Percentiles rank a stretch among this genome's conserved stretches.
These are phyloP conservation scores for Micronisus gabar DNA, from an alignment of 2,113 vertebrate genomes.

Conservation along the genomic window DNA sequence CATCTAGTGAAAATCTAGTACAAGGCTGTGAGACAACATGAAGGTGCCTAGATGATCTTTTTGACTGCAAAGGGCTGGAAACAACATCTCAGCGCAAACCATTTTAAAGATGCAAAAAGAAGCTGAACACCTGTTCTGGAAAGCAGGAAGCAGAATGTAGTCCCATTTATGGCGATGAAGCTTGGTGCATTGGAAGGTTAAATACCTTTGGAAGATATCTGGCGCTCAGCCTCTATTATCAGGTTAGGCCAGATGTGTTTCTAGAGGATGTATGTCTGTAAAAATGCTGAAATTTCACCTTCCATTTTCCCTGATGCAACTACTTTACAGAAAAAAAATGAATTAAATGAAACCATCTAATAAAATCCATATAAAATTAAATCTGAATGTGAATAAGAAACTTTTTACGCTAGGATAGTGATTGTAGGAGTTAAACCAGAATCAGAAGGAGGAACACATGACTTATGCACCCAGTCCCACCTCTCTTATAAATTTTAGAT, in stretches of 20 bases:
- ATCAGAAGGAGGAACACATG: not conserved
- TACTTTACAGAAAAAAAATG: not conserved
- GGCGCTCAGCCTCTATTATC: not conserved
- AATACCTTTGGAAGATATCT: not conserved
- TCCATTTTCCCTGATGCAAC: not conserved
- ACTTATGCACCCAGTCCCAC: not conserved
- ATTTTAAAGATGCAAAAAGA: conserved; percentile 22
- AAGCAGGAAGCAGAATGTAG: not conserved
- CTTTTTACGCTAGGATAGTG: not conserved
- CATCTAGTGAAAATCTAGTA: conserved; percentile 43
- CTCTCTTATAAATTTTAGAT: not conserved
- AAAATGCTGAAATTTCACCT: not conserved
- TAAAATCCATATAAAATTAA: not conserved
- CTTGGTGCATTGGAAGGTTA: not conserved
- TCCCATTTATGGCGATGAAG: not conserved
- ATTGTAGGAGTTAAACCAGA: not conserved
- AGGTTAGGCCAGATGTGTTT: not conserved
- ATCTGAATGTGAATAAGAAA: not conserved
- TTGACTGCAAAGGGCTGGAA: conserved; percentile 33
- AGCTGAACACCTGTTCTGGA: not conserved
- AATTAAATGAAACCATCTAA: not conserved
- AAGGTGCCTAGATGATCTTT: conserved; percentile 37
- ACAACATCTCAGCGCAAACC: not conserved
- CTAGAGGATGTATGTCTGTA: not conserved
- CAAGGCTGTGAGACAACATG: conserved; percentile 41